Conservation (phyloP, 2,888 invertebrate species). For the Eupsilia transversa region DNA sequence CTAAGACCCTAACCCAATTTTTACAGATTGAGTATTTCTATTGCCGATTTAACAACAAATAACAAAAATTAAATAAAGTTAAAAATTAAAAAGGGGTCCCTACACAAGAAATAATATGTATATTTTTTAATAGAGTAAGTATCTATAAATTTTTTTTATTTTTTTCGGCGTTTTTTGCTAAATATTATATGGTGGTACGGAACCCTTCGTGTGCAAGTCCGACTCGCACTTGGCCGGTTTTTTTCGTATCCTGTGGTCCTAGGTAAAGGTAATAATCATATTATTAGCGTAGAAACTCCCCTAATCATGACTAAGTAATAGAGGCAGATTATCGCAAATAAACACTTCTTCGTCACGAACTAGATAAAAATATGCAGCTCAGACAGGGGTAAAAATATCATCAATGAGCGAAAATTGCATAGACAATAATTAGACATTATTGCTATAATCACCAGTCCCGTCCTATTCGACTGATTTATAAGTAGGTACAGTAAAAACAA, state of each 20-base stretch:
- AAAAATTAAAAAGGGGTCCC: no score
- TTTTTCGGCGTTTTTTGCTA: no score
- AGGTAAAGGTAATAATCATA: constrained; percentile 21
- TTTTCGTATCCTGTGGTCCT: constrained; percentile 12
- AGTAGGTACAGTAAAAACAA: neutral
- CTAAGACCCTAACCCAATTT: no score
- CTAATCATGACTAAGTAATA: constrained; percentile 19
- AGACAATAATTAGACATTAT: neutral
- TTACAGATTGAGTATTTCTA: no score
- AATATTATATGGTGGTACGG: no score
- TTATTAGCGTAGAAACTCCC: constrained; percentile 16
- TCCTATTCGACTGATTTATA: neutral
- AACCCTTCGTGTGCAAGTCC: no score
- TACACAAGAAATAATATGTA: no score
- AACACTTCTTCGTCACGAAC: constrained; percentile 3
- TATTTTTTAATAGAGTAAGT: no score
- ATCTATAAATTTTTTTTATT: no score
- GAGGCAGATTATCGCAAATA: constrained; percentile 1
- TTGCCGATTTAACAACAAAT: no score
- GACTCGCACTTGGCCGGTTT: neutral
- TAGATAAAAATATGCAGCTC: neutral
- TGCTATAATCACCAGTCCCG: neutral
- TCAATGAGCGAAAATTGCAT: neutral
- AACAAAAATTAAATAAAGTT: no score
- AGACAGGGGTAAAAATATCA: neutral